Evolutionary conservation across 2,888 invertebrate genomes (phyloP).

Genomic region (Orthosia incerta): DNA sequence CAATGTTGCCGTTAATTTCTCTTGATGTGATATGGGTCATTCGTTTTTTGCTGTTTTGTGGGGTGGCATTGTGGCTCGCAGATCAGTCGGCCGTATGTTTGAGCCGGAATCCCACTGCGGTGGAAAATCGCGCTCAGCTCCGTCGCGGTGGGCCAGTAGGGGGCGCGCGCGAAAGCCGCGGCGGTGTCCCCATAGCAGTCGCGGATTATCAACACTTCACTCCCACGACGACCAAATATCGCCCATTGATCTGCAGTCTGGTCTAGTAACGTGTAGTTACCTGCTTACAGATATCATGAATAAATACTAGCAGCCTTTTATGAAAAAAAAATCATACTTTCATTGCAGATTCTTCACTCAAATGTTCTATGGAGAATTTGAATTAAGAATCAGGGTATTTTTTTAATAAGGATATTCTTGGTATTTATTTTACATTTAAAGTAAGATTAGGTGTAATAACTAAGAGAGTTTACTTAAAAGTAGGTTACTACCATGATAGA

Average conservation of each 20-base stretch:
- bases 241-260: slow-evolving; percentile 72
- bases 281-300: slow-evolving; percentile 53
- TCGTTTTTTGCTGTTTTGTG: slow-evolving; percentile 21
- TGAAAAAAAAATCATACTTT: too few species aligned
- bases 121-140: slow-evolving; percentile 72
- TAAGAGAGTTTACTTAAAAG: neutral
- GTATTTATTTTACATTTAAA: too few species aligned
- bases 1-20: slow-evolving; percentile 30
- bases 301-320: neutral
- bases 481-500: slow-evolving; percentile 3
- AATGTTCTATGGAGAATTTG: too few species aligned
- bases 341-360: too few species aligned
- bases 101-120: slow-evolving; percentile 69
- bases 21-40: slow-evolving; percentile 26
- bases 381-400: too few species aligned
- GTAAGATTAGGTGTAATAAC: neutral
- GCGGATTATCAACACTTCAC: slow-evolving; percentile 71
- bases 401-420: too few species aligned
- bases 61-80: slow-evolving; percentile 58
- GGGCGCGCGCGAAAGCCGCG: slow-evolving; percentile 72
- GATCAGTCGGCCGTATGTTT: slow-evolving; percentile 62
- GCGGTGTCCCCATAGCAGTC: slow-evolving; percentile 70
- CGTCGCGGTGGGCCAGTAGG: slow-evolving; percentile 72
- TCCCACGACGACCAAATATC: slow-evolving; percentile 70
- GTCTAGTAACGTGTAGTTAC: slow-evolving; percentile 63